phyloP scores from a whole-genome alignment of 2,113 vertebrate species.

The Lagopus leucura region DNA sequence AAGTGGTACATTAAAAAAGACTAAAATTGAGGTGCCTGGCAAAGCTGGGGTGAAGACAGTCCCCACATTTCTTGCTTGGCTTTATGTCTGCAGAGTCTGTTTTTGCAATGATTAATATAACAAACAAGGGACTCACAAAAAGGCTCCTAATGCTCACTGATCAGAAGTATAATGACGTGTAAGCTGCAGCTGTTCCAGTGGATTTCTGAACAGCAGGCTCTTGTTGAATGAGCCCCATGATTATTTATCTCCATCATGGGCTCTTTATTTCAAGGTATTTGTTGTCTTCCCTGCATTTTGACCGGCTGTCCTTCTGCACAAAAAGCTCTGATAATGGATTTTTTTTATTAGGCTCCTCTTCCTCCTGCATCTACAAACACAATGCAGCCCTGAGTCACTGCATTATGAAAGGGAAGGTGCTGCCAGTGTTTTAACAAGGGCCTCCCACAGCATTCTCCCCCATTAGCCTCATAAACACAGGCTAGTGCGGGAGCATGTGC shows the following conservation, averaged over 20 bases:
- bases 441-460: constrained; percentile 52
- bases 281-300: constrained; percentile 44
- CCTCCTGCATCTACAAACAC: constrained; percentile 43
- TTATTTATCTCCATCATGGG: constrained; percentile 67
- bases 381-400: neutral
- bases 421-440: constrained; percentile 48
- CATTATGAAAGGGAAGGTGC: neutral
- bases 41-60: neutral
- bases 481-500: constrained; percentile 30
- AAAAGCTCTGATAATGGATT: constrained; percentile 52
- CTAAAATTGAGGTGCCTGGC: neutral
- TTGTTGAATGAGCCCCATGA: constrained; percentile 52
- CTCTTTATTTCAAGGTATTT: constrained; percentile 62
- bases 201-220: constrained; percentile 63
- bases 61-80: neutral
- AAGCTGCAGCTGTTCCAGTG: constrained; percentile 64
- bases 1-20: neutral
- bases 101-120: constrained; percentile 56
- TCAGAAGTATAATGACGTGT: constrained; percentile 61
- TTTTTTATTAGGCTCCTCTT: constrained; percentile 58
- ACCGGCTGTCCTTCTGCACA: constrained; percentile 31
- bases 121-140: constrained; percentile 62
- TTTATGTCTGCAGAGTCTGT: constrained; percentile 16
- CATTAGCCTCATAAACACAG: constrained; percentile 62
- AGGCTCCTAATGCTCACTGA: constrained; percentile 50